Conservation (phyloP, 2,113 vertebrate species). For the Thamnaconus septentrionalis region DNA sequence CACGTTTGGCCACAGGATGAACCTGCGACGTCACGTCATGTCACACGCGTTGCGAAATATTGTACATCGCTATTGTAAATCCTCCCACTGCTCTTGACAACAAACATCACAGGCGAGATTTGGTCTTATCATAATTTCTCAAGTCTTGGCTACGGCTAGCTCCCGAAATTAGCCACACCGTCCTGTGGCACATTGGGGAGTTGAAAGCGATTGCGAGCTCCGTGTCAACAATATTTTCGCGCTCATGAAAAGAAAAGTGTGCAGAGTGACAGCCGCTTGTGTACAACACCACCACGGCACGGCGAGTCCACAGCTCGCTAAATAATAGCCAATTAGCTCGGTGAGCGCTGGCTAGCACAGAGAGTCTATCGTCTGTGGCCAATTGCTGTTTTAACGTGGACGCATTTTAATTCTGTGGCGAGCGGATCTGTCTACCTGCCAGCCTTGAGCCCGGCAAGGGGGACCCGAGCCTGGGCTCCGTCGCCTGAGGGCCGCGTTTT, state of each 20-base stretch:
- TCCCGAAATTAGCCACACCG: constrained; percentile 23
- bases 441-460: background rate
- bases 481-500: constrained; percentile 13
- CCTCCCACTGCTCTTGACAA: no score
- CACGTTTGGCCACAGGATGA: no score
- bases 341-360: constrained; percentile 41
- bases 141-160: constrained; percentile 21
- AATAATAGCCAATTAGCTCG: constrained; percentile 54
- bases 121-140: no score
- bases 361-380: constrained; percentile 29
- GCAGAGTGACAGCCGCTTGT: constrained; percentile 29
- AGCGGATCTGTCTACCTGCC: no score
- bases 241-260: background rate
- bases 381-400: constrained; percentile 39
- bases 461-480: background rate
- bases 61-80: no score
- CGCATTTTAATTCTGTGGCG: background rate
- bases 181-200: constrained; percentile 36
- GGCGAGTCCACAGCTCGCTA: background rate
- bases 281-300: constrained; percentile 25
- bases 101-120: no score
- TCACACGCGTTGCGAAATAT: no score
- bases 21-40: no score
- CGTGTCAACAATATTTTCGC: constrained; percentile 26
- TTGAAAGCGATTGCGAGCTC: constrained; percentile 37